A percentile compares a stretch with the other conserved stretches of the same genome.
Conservation (phyloP, 2,113 vertebrate species). For the Hassar affinis region DNA sequence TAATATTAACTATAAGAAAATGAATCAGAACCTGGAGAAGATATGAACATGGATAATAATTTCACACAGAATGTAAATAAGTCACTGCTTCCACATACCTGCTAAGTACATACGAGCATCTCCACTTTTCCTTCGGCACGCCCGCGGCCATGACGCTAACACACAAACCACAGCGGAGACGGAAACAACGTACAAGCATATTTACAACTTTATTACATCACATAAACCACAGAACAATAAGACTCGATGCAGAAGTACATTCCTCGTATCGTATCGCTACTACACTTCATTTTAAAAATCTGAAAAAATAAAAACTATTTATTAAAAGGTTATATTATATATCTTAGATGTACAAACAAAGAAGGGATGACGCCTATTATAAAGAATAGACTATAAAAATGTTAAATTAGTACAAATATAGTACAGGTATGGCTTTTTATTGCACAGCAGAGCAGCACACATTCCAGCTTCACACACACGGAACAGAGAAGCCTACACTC, state of each 20-base stretch:
- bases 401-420: slow-evolving; percentile 18
- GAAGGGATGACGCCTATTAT: not conserved
- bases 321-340: too few species aligned
- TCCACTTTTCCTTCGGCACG: slow-evolving; percentile 12
- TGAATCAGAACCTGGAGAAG: too few species aligned
- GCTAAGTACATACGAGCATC: not conserved
- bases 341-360: not conserved
- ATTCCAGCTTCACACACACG: too few species aligned
- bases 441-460: slow-evolving; percentile 13
- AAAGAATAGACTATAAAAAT: not conserved
- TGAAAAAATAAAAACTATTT: too few species aligned
- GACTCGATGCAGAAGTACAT: not conserved
- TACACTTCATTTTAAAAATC: slow-evolving; percentile 17
- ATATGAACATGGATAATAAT: too few species aligned
- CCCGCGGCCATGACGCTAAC: not conserved
- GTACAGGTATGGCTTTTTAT: not conserved
- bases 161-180: slow-evolving; percentile 14
- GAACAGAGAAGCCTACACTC: too few species aligned
- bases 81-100: slow-evolving; percentile 12
- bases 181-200: not conserved
- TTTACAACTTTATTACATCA: slow-evolving; percentile 10
- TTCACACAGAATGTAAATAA: too few species aligned
- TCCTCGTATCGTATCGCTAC: not conserved
- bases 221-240: too few species aligned
- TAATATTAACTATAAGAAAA: too few species aligned